These are phyloP conservation scores for Oreochromis tanganicae DNA, from an alignment of 2,113 vertebrate genomes.

Conservation along the genomic window DNA sequence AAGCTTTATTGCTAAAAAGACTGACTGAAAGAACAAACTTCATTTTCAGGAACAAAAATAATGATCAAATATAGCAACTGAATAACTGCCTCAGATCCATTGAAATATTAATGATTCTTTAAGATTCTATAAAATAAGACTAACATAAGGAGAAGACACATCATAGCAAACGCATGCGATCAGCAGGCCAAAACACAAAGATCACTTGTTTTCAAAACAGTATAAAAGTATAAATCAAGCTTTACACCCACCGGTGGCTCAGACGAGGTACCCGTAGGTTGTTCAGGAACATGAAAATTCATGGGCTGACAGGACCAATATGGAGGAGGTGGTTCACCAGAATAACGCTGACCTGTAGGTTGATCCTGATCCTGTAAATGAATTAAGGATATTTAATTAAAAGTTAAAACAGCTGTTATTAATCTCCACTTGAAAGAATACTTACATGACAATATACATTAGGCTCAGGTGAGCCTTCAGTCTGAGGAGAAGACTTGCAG, in stretches of 20 bases:
- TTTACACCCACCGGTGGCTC: constrained; percentile 1
- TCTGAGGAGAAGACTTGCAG: neutral
- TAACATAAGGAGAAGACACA: neutral
- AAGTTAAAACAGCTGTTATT: neutral
- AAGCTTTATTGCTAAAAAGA: neutral
- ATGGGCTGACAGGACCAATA: neutral
- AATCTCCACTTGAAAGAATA: neutral
- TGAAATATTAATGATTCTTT: neutral
- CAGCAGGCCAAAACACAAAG: neutral
- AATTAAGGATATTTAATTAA: neutral
- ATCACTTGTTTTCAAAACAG: neutral
- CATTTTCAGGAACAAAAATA: neutral
- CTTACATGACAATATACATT: constrained; percentile 6
- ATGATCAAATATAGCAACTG: neutral
- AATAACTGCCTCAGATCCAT: too few relatives aligned
- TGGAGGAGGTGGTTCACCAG: neutral
- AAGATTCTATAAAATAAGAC: neutral
- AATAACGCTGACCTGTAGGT: neutral
- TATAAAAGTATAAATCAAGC: neutral
- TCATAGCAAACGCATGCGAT: accelerated
- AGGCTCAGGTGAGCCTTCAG: neutral
- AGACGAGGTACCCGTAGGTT: neutral
- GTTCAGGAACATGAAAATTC: neutral
- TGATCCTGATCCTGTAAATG: neutral
- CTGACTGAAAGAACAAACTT: neutral